Evolutionary conservation across 1,140 invertebrate genomes (phyloP).

Genomic region (Ceratina japonica): DNA sequence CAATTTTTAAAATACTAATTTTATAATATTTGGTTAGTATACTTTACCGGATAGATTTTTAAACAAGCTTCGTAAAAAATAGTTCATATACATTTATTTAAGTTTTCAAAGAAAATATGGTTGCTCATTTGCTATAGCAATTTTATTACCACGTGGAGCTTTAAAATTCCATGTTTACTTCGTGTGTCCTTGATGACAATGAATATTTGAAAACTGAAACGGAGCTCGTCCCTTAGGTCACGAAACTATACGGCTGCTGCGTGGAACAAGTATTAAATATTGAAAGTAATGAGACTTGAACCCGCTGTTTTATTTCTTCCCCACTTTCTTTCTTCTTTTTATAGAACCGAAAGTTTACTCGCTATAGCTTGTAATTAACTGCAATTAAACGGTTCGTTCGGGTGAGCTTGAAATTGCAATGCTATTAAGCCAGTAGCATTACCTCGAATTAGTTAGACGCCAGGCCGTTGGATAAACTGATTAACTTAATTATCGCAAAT

Average conservation of each 20-base stretch:
- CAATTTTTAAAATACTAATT: too few relatives aligned
- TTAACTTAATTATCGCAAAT: background rate
- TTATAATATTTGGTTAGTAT: too few relatives aligned
- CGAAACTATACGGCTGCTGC: background rate
- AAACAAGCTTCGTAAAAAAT: too few relatives aligned
- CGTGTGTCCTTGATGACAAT: background rate
- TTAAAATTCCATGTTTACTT: background rate
- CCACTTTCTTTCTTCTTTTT: background rate
- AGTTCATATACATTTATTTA: too few relatives aligned
- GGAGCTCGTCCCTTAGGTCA: background rate
- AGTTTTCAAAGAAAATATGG: too few relatives aligned
- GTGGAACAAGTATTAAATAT: background rate
- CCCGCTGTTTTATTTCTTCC: background rate
- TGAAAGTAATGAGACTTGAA: background rate
- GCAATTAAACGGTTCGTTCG: background rate
- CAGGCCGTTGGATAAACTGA: background rate
- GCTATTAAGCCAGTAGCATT: conserved; percentile 5
- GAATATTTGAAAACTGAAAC: background rate
- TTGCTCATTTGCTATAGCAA: too few relatives aligned
- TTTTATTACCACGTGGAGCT: background rate
- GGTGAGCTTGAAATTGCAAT: background rate
- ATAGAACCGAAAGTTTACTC: background rate
- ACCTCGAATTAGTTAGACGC: background rate
- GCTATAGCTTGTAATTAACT: background rate
- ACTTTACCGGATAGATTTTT: too few relatives aligned